Base-by-base conservation (phyloP, 2,888 invertebrate genomes). In the Gymnocheta viridis region DNA sequence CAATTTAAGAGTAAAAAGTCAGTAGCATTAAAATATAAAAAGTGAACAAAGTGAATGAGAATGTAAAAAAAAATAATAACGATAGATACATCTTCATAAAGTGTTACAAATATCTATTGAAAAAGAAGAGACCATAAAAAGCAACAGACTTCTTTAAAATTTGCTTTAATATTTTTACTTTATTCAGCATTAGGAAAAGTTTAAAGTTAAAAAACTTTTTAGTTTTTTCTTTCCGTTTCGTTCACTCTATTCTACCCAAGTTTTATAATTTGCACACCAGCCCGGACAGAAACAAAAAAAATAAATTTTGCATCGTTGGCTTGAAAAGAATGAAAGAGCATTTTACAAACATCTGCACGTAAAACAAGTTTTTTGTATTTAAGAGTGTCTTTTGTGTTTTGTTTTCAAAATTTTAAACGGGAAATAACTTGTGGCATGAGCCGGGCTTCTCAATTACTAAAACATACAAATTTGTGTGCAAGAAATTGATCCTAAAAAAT, bases 261-360 rank as follows among this genome's bases (percentile, higher is more conserved):
- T 84, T 84, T 81, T 19, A 54, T 69, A 77, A 84, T 81, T 81
- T 81, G 76, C 81, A 77, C 81, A 51, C 58, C 66, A 62, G 58
- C 47, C 77, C 35, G 58, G 22, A 35, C 54, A 29, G 32, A 32
- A 41, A 44, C n/a, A 7, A 17, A 54, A 6, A 12, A 2, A 17
- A 19, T 60, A 29, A n/a, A n/a, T n/a, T n/a, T 77, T 22, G 24
- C 70, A 49, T 14, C 24, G 12, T 29, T 54, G 62, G 54, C 17
- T 62, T 14, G 70, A 51, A 70, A 44, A 24, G 32, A 70, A 54
- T 70, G 17, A 70, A 51, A 32, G 17, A 32, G 41, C 17, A 24
- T 29, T 70, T 29, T 32, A 22, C 69, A 51, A 51, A 49, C 49
- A 66, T n/a, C 47, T 62, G 17, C 27, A 17, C 35, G 41, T 58